Evolutionary conservation across 2,888 invertebrate species (phyloP).

Genomic region (Zootermopsis nevadensis): DNA sequence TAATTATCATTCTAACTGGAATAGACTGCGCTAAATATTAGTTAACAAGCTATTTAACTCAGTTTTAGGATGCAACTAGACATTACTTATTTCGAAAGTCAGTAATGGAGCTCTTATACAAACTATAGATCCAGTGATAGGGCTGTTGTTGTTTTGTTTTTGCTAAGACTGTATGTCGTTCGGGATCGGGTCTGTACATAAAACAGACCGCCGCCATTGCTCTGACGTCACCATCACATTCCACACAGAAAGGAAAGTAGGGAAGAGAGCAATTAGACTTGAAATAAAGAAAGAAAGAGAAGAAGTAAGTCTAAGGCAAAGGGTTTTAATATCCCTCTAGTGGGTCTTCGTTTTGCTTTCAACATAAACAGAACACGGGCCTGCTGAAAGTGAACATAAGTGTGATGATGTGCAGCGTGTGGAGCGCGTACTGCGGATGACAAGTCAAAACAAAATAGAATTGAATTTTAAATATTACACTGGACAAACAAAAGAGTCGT

Average conservation of each 20-base stretch:
- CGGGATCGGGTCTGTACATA: conserved; percentile 27
- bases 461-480: too few relatives aligned
- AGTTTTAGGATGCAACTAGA: too few relatives aligned
- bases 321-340: conserved; percentile 28
- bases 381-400: background rate
- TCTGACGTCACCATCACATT: conserved; percentile 42
- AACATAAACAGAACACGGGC: background rate
- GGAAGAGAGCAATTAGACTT: conserved; percentile 4
- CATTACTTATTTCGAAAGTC: too few relatives aligned
- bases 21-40: too few relatives aligned
- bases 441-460: too few relatives aligned
- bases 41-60: too few relatives aligned
- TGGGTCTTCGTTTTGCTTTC: background rate
- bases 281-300: background rate
- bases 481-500: too few relatives aligned
- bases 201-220: conserved; percentile 36
- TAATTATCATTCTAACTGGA: too few relatives aligned
- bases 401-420: background rate
- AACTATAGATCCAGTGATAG: too few relatives aligned
- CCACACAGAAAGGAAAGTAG: background rate
- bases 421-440: too few relatives aligned
- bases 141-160: background rate
- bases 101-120: too few relatives aligned
- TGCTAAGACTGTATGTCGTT: background rate
- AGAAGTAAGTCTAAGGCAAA: background rate